Base-by-base conservation (phyloP, 2,113 vertebrate species). In the Aptenodytes patagonicus region DNA sequence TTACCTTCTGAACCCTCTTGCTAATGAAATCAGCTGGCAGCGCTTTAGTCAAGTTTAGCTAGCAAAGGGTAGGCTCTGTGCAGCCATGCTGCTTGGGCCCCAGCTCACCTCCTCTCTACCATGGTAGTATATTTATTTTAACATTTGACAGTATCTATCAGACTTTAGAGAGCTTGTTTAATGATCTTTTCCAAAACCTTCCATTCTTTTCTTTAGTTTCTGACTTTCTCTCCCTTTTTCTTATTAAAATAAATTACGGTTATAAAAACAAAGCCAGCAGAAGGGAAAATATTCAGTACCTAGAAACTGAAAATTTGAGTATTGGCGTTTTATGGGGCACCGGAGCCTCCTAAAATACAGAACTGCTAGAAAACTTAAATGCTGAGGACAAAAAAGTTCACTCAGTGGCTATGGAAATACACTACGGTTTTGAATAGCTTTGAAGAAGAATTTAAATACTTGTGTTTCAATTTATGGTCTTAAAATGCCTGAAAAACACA, bases 241-340 rank as follows among this genome's bases (percentile, higher is more conserved):
- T 95, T 98, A 93, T 98, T 96, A 97, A 98, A 98, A 99, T 99
- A 99, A 99, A 99, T 99, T 98, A 98, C 93, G 42, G 95, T 93
- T 98, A 97, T 98, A 99, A 99, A 99, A 99, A 98, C 98, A 98
- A 98, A 98, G 98, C 91, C 96, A 98, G 98, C 96, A 98, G 97
- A 98, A 98, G 98, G 97, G 96, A 98, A 98, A 98, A 98, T 97
- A 98, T 97, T 97, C 97, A 98, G 97, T 98, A 93, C 97, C 95
- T 92, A 98, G 96, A 96, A 98, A 98, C 98, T 97, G 97, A 98
- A 98, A 97, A 97, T 98, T 98, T 97, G 96, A 98, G 97, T 98
- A 98, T 98, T 98, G 97, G 96, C 93, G 97, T 98, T 99, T 99
- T 98, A 99, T 98, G 97, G 97, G 98, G 98, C 99, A 98, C 97